Evolutionary conservation across 2,113 vertebrate genomes (phyloP).

Genomic region (Cichladusa arquata): DNA sequence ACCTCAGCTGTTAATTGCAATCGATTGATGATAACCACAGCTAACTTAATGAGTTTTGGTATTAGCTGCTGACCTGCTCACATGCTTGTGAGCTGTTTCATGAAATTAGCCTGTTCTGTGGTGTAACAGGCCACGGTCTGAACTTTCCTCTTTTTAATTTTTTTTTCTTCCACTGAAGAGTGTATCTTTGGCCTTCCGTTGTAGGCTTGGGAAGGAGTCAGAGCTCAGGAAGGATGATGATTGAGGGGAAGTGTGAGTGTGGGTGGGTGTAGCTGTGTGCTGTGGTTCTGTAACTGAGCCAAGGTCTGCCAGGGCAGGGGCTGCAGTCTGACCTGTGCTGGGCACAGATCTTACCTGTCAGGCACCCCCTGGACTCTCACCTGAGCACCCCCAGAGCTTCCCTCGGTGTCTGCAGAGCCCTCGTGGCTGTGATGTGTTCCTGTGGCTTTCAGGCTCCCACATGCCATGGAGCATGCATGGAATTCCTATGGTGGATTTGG

Average conservation of each 20-base stretch:
- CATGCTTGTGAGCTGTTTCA: neutral
- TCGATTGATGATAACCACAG: neutral
- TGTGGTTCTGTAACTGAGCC: neutral
- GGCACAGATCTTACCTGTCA: accelerated
- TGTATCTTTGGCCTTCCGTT: neutral
- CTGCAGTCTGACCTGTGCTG: neutral
- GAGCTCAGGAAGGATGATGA: neutral
- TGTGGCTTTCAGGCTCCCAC: neutral
- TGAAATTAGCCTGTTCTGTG: neutral
- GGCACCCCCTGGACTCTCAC: neutral
- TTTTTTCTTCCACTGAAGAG: neutral
- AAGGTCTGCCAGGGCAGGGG: neutral
- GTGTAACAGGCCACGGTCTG: neutral
- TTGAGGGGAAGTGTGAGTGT: neutral
- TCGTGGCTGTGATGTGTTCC: accelerated
- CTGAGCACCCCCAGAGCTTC: neutral
- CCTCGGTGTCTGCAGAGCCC: accelerated
- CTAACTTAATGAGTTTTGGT: neutral
- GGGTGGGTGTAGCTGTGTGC: neutral
- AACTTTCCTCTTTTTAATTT: neutral
- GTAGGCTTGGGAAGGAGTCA: neutral
- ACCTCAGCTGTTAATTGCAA: neutral
- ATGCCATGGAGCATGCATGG: accelerated
- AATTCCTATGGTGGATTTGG: neutral
- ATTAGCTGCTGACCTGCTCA: neutral